Base-by-base conservation (phyloP, 30 jellyfish, hydroid and myxozoan genomes). In the Aurelia aurita region DNA sequence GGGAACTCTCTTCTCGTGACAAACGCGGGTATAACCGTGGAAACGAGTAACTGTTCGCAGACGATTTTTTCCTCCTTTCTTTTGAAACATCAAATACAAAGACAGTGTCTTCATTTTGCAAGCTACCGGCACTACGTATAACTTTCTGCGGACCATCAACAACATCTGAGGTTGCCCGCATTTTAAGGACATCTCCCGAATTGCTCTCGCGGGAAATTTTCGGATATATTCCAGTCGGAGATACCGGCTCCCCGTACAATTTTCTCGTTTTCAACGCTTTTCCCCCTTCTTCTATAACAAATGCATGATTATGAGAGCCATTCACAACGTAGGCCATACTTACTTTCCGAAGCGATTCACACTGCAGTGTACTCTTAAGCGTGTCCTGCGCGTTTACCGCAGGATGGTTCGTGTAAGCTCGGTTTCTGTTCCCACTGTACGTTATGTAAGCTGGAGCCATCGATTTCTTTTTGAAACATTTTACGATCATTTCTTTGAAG, bases 21-120 rank as follows among this genome's bases (percentile, higher is more conserved):
- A 75, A 55, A 75, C 76, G 62, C 63, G 87, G 77, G 62, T 75
- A 58, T 31, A 75, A 57, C 62, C 87, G 8, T 47, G 87, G 75
- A 47, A 55, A 3, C 15, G 74, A 57, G 16, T 35, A 19, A 6
- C 58, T 55, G 43, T 10, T 10, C 21, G 75, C 8, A 12, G 74
- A 54, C 43, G 18, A 12, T 28, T 59, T 34, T 11, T 68, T 57
- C 3, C 77, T 22, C 28, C 45, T 58, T 8, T 59, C 62, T 21
- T 28, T 28, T n/a, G 79, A 22, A 13, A 26, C 21, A 23, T 59
- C 88, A 18, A 77, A 15, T 14, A 77, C 79, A 29, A 72, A 72
- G 21, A 77, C 88, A 26, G 88, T 43, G 72, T 43, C 88, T n/a
- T 58, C 29, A n/a, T 19, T 19, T 55, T 55, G 13, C 67, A 55